Evolutionary conservation across 2,113 vertebrate species (phyloP).

Genomic region (Coturnix japonica): DNA sequence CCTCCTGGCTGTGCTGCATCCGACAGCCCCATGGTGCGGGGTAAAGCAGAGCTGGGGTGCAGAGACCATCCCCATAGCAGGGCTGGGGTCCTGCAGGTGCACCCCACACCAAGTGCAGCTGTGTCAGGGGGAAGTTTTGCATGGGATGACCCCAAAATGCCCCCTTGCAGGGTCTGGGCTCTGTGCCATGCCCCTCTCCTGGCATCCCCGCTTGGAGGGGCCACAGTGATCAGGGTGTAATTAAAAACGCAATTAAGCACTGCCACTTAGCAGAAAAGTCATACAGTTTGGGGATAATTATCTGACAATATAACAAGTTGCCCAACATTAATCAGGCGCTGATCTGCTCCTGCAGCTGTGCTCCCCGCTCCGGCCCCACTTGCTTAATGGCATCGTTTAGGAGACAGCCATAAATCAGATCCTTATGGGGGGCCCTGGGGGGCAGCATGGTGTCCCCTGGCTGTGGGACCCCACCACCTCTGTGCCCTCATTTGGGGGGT

Average conservation of each 20-base stretch:
- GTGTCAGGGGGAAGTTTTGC: background rate
- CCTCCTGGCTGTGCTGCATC: background rate
- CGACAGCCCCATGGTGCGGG: background rate
- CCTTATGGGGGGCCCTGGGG: background rate
- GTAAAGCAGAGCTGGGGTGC: background rate
- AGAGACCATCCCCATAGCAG: background rate
- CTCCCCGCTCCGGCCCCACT: background rate
- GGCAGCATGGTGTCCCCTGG: background rate
- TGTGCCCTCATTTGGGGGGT: background rate
- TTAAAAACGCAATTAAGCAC: conserved; percentile 76
- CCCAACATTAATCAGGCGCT: conserved; percentile 73
- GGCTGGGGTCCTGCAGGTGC: background rate
- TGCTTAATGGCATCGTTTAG: background rate
- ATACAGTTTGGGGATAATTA: conserved; percentile 78
- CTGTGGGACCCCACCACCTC: background rate
- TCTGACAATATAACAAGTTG: conserved; percentile 80
- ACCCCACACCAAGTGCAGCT: background rate
- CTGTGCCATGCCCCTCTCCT: background rate
- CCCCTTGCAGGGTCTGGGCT: background rate
- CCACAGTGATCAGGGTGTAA: conserved; percentile 47
- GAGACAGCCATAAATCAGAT: conserved; percentile 28
- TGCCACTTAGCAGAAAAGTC: conserved; percentile 76
- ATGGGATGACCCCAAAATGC: background rate
- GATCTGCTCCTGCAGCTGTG: conserved; percentile 70
- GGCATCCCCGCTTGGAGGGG: background rate